Base-by-base conservation (phyloP, 2,797 vertebrate genomes). In the Sitta carolinensis region DNA sequence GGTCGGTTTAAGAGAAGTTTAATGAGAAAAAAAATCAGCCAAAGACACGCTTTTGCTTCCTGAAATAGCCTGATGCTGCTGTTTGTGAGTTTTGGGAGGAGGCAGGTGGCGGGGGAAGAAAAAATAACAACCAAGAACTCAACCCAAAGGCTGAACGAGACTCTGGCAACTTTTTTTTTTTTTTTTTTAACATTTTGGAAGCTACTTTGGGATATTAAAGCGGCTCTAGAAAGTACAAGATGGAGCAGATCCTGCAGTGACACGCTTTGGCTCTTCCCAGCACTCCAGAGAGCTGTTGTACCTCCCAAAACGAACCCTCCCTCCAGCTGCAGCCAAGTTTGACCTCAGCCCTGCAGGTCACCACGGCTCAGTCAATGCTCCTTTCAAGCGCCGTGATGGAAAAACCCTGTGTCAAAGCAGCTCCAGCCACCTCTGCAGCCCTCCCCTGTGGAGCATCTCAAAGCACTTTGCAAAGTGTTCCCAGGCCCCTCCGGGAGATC, bases 331-430 rank as follows among this genome's bases (percentile, higher is more conserved):
- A 95, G 92, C 79, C 82, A 25, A 62, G 69, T 16, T 50, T 91
- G 92, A 95, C 89, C 94, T 51, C 72, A 70, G 76, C 75, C 82
- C 93, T 36, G 18, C 72, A 21, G 94, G 89, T 92, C 93, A 85
- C 50, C 19, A 3, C 38, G 40, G 84, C 86, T 91, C 72, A 70
- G 34, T 2, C 92, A 70, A 58, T 2, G 57, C 67, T 0, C 25
- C 84, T 87, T 95, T 84, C 59, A 64, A 81, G 54, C 2, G 0
- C 73, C 0, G 1, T 2, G 55, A 73, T 77, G 81, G 61, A 74
- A 94, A 93, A 93, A 30, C 26, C 87, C 62, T 1, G 16, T 50
- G 78, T 58, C 48, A 61, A 47, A 87, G 92, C 95, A 82, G 86
- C 94, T 27, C 58, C 73, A 42, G 82, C 67, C 62, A 81, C 76